These are phyloP conservation scores for Silurus lanzhouensis DNA, from an alignment of 2,797 vertebrate species.

Conservation along the genomic window DNA sequence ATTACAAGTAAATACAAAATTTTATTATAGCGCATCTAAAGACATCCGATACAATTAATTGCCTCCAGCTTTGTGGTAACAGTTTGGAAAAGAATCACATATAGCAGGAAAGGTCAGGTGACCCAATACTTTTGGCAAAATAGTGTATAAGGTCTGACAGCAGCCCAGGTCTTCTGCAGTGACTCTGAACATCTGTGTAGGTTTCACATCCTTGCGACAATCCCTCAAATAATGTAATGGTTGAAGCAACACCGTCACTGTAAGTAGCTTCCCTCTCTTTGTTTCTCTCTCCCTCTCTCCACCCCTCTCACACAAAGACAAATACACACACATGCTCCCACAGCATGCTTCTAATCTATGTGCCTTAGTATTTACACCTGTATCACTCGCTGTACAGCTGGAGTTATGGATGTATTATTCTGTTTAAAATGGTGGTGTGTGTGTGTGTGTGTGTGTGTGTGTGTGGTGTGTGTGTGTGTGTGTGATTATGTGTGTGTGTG, in stretches of 20 bases:
- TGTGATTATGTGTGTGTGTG: not conserved
- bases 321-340: not conserved
- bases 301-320: not conserved
- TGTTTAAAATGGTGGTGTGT: not conserved
- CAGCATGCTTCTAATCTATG: not conserved
- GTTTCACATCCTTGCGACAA: not conserved
- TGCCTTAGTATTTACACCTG: not conserved
- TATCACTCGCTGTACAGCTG: not conserved
- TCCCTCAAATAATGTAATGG: not conserved
- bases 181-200: not conserved
- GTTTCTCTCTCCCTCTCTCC: not conserved
- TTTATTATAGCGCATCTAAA: no score
- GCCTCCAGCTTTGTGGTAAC: no score
- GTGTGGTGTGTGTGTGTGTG: not conserved
- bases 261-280: not conserved
- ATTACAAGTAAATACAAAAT: no score
- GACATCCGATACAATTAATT: no score
- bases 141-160: not conserved
- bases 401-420: conserved; percentile 12
- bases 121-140: no score
- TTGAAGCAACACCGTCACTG: conserved; percentile 1
- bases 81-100: no score
- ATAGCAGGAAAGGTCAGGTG: no score
- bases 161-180: not conserved
- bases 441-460: conserved; percentile 2